Evolutionary conservation across 1,140 invertebrate genomes (phyloP).

Genomic region (Drosophila pruinosa): DNA sequence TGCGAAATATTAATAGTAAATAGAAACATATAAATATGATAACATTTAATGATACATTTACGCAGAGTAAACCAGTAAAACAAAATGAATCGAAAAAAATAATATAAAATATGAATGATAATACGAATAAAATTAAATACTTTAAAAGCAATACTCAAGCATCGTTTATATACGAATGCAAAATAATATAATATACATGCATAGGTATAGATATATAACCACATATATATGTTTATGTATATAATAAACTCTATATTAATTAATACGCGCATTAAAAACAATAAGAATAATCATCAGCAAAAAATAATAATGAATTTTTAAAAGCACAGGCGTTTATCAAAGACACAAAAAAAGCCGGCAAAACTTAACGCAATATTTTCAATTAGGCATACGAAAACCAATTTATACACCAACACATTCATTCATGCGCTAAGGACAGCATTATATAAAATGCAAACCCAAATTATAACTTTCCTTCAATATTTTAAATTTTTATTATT

Average conservation of each 20-base stretch:
- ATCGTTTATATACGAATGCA: slow-evolving; percentile 58
- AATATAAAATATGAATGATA: slow-evolving; percentile 11
- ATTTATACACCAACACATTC: slow-evolving; percentile 5
- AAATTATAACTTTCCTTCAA: background rate
- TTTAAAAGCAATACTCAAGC: slow-evolving; percentile 38
- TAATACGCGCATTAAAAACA: slow-evolving; percentile 1
- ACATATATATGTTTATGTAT: slow-evolving; percentile 25
- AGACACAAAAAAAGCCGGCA: slow-evolving; percentile 48
- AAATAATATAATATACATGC: slow-evolving; percentile 35
- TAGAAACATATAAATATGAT: slow-evolving; percentile 38
- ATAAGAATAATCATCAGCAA: slow-evolving; percentile 23
- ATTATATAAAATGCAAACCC: background rate
- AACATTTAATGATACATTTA: slow-evolving; percentile 38
- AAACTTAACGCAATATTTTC: slow-evolving; percentile 31
- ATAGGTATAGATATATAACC: slow-evolving; percentile 37
- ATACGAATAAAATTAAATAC: slow-evolving; percentile 22
- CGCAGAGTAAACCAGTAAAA: slow-evolving; percentile 38
- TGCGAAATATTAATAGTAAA: slow-evolving; percentile 59
- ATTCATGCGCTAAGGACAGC: background rate
- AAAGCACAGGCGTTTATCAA: slow-evolving; percentile 53
- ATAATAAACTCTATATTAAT: slow-evolving; percentile 4
- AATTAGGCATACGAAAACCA: slow-evolving; percentile 9
- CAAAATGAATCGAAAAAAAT: slow-evolving; percentile 30
- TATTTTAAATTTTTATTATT: slow-evolving; percentile 24
- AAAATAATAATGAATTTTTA: slow-evolving; percentile 38